A percentile compares a stretch with the other conserved stretches of the same genome.
These are phyloP conservation scores for Fopius arisanus DNA, from an alignment of 1,140 invertebrate genomes.

Conservation along the genomic window DNA sequence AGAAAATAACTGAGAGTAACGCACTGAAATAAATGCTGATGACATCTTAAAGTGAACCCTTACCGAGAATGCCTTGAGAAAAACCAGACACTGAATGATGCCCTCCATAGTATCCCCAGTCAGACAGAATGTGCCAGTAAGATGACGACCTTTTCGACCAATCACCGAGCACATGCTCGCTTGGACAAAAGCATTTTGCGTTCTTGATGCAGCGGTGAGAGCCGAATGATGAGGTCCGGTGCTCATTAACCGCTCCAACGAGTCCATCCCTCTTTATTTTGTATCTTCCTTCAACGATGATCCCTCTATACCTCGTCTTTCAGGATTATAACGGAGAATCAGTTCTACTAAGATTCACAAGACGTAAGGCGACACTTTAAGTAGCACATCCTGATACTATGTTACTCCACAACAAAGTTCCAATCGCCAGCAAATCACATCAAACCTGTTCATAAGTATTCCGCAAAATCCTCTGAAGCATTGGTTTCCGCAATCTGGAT, in stretches of 20 bases:
- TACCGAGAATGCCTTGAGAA: slow-evolving; percentile 91
- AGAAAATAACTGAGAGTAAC: neutral
- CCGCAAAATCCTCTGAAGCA: neutral
- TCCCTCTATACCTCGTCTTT: neutral
- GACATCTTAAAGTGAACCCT: slow-evolving; percentile 53
- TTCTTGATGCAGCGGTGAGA: slow-evolving; percentile 67
- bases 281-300: neutral
- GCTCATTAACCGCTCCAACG: slow-evolving; percentile 78
- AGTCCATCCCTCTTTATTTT: slow-evolving; percentile 71
- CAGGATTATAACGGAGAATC: neutral
- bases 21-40: neutral
- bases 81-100: slow-evolving; percentile 90
- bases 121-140: slow-evolving; percentile 86
- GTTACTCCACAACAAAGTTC: neutral
- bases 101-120: slow-evolving; percentile 91
- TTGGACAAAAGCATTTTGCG: slow-evolving; percentile 76
- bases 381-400: neutral
- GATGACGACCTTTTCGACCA: slow-evolving; percentile 78
- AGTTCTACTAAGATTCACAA: neutral
- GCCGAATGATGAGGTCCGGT: slow-evolving; percentile 72
- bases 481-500: neutral
- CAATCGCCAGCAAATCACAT: neutral
- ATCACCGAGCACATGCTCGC: slow-evolving; percentile 78
- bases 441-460: neutral
- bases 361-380: neutral